Evolutionary conservation across 2,888 invertebrate species (phyloP).

Genomic region (Meteorus cinctellus): DNA sequence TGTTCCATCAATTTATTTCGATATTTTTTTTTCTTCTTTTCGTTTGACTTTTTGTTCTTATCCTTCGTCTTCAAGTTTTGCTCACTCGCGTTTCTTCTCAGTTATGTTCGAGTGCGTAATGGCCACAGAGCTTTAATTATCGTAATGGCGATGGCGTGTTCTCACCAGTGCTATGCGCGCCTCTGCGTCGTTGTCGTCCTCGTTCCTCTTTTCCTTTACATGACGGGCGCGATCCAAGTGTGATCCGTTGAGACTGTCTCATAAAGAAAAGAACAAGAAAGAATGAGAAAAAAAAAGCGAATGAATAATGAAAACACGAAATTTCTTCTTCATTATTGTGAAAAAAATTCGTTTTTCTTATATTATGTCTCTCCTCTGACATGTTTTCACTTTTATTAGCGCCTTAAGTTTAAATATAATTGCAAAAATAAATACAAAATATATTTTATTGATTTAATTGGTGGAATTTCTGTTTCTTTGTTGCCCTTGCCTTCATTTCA

Average conservation of each 20-base stretch:
- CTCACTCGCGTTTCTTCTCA: constrained; percentile 33
- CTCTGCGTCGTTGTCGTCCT: constrained; percentile 40
- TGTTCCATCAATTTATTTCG: not conserved
- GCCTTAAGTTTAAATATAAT: not conserved
- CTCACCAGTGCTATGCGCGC: constrained; percentile 23
- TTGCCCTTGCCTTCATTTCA: not conserved
- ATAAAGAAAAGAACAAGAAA: not conserved
- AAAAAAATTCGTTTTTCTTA: constrained; percentile 3
- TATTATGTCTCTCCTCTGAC: not conserved
- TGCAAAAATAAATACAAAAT: not conserved
- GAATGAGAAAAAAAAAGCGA: not conserved
- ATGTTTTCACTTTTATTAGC: constrained; percentile 17
- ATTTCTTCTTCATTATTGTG: not conserved
- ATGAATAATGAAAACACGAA: not conserved
- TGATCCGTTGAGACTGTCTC: constrained; percentile 30
- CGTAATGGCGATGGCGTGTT: constrained; percentile 54
- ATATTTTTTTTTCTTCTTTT: constrained; percentile 20
- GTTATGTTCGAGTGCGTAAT: constrained; percentile 44
- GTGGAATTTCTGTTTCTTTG: not conserved
- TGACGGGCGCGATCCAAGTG: constrained; percentile 13
- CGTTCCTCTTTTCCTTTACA: constrained; percentile 5
- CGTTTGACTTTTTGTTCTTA: not conserved
- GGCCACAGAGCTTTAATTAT: constrained; percentile 57
- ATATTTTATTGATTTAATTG: not conserved
- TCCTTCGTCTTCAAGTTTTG: constrained; percentile 9